These are phyloP conservation scores for Ctenodactylus gundi DNA, from an alignment of 2,113 vertebrate genomes.

Conservation along the genomic window DNA sequence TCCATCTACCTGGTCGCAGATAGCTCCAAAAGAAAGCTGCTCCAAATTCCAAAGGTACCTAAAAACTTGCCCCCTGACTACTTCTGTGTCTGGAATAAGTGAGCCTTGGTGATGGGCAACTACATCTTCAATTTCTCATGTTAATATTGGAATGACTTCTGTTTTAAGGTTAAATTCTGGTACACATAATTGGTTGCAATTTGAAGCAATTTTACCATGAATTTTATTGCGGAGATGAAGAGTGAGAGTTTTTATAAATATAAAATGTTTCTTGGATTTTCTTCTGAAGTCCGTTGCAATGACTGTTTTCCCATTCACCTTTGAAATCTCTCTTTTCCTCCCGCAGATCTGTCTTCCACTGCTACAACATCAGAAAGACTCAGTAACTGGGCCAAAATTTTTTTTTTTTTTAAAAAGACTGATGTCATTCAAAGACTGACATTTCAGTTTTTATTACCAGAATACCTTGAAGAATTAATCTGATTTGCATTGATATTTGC, in stretches of 20 bases:
- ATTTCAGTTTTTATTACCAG: slow-evolving; percentile 77
- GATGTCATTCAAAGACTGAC: slow-evolving; percentile 66
- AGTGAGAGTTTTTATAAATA: background rate
- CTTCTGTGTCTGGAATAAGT: background rate
- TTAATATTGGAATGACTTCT: background rate
- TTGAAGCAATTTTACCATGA: background rate
- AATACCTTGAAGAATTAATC: slow-evolving; percentile 80
- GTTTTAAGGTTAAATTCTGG: background rate
- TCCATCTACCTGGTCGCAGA: background rate
- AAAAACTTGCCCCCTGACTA: background rate
- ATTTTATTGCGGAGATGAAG: background rate
- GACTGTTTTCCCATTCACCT: background rate
- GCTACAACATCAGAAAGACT: background rate
- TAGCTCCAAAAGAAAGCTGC: background rate
- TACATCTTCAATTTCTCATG: background rate
- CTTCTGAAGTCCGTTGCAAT: background rate
- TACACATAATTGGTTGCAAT: background rate
- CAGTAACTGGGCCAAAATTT: slow-evolving; percentile 37
- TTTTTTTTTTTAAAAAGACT: slow-evolving; percentile 37
- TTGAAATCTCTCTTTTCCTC: slow-evolving; percentile 31
- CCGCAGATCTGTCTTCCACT: background rate
- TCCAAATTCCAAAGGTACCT: background rate
- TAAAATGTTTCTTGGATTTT: background rate
- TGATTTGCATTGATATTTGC: slow-evolving; percentile 79
- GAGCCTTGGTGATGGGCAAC: background rate